Evolutionary conservation across 1,140 invertebrate genomes (phyloP), one percentile per base, ranked within the genome.

Genomic region (Drosophila carrolli): DNA sequence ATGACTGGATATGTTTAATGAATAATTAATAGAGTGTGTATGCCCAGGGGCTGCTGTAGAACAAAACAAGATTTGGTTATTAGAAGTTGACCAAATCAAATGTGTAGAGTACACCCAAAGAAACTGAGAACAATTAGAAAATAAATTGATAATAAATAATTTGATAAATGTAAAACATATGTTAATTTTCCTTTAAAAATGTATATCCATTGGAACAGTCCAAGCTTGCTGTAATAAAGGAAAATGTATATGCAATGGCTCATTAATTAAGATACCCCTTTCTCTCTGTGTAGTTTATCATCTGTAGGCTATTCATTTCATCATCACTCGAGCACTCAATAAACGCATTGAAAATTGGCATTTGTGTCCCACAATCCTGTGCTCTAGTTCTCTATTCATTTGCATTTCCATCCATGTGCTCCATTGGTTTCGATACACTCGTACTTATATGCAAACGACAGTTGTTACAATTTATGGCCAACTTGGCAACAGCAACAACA

Each of bases 401-500:
- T 61, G 68, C 53, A 59, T 61, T 38, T 57, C 37, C 32, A 55
- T 68, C 63, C 50, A 48, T 43, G 10, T 53, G 35, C 32, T 38
- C 8, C 14, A 47, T 16, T 27, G 32, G 16, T 53, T 56, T 27
- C 9, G 32, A 38, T 75, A 35, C 32, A 11, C 19, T 44, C 35
- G 54, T 56, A 70, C 66, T 82, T 82, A 51, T 86, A 86, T 89
- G 83, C 84, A 88, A 86, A 77, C 83, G 84, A 88, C 83, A 89
- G 67, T 83, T 86, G 83, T 76, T 77, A 83, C 83, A 88, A 86
- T 86, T 86, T 86, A 86, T 86, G 83, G 82, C 58, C 82, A 66
- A 16, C 59, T 50, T 40, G 58, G 44, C 43, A 58, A 51, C 44
- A 27, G 38, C 38, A n/a, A 68, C 63, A 40, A 54, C 72, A 70